phyloP scores from a whole-genome alignment of 1,140 invertebrate species.

The Drosophila jambulina region DNA sequence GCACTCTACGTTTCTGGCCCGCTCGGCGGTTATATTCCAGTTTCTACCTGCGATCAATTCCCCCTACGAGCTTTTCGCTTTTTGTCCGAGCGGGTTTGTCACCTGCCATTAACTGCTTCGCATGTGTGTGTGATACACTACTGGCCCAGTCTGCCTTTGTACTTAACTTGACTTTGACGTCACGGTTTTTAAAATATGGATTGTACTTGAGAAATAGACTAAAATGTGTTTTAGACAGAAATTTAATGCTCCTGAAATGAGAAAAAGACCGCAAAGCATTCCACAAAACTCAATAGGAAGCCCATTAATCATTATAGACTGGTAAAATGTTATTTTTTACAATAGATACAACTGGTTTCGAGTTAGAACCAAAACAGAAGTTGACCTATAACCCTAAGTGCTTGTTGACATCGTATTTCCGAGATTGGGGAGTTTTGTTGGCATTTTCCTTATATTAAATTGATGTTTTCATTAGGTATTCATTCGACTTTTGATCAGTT shows the following conservation, averaged over 20 bases:
- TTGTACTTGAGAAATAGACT: not conserved
- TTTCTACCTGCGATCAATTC: slow-evolving; percentile 29
- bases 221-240: slow-evolving; percentile 1
- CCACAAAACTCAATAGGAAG: not conserved
- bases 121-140: slow-evolving; percentile 6
- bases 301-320: not conserved
- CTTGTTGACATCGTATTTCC: not conserved
- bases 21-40: slow-evolving; percentile 18
- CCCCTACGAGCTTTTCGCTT: slow-evolving; percentile 24
- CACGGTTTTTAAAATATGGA: slow-evolving; percentile 9
- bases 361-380: not conserved
- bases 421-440: not conserved
- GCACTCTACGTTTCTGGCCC: slow-evolving; percentile 16
- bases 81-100: slow-evolving; percentile 35
- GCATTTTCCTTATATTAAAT: slow-evolving; percentile 2
- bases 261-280: not conserved
- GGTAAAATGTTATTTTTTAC: not conserved
- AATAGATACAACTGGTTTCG: not conserved
- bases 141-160: slow-evolving; percentile 35
- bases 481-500: not conserved
- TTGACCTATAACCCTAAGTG: not conserved
- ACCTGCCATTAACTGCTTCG: slow-evolving; percentile 19
- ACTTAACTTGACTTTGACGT: slow-evolving; percentile 22
- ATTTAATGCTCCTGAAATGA: not conserved
- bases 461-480: not conserved